These are phyloP conservation scores for Triplophysa siluroides DNA, from an alignment of 2,113 vertebrate species.

Conservation along the genomic window DNA sequence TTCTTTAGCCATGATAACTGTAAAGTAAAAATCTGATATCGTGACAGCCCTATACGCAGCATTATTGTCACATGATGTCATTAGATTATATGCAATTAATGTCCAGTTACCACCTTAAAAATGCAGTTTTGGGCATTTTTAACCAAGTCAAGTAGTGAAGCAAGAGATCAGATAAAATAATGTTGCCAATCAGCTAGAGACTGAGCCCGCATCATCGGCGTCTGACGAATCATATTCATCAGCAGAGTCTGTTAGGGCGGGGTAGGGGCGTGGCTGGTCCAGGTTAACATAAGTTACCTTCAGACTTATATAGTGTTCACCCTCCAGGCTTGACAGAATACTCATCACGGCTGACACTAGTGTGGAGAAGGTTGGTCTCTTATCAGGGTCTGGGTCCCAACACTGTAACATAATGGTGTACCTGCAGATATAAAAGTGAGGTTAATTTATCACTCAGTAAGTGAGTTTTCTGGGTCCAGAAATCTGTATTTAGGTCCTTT, in stretches of 20 bases:
- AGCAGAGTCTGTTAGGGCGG: constrained; percentile 53
- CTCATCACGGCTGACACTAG: constrained; percentile 76
- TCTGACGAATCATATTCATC: constrained; percentile 62
- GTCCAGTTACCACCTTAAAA: too few species aligned
- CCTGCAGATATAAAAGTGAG: constrained; percentile 66
- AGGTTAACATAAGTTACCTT: constrained; percentile 84
- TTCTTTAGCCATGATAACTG: too few species aligned
- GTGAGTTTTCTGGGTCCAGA: too few species aligned
- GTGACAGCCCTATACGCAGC: too few species aligned
- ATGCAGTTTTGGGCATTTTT: too few species aligned
- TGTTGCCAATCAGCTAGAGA: constrained; percentile 33
- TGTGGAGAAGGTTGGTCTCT: constrained; percentile 77
- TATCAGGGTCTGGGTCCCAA: constrained; percentile 81
- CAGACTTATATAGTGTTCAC: constrained; percentile 90
- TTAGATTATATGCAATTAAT: too few species aligned
- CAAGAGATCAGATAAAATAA: not conserved
- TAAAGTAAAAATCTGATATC: too few species aligned
- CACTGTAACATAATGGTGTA: constrained; percentile 87
- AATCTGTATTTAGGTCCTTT: not conserved
- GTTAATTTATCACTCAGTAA: not conserved
- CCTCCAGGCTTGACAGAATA: constrained; percentile 74
- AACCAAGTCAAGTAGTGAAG: too few species aligned
- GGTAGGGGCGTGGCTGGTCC: constrained; percentile 71
- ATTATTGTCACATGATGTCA: too few species aligned
- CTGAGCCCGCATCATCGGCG: constrained; percentile 11